phyloP scores from a whole-genome alignment of 2,797 vertebrate genomes.

The Pangasius mekongensis region DNA sequence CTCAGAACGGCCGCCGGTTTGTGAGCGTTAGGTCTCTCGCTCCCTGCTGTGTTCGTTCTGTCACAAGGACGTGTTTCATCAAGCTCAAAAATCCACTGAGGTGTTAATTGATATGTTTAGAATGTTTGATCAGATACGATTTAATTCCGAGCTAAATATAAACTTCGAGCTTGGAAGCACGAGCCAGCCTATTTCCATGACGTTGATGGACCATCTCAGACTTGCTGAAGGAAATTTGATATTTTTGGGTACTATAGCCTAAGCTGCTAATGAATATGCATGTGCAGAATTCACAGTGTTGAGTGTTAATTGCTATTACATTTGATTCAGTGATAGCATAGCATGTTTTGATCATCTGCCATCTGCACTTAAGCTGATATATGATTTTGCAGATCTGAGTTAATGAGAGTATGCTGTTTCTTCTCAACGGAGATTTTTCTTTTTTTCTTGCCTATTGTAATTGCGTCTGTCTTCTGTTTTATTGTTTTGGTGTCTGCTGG shows the following conservation, averaged over 20 bases:
- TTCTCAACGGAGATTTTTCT: neutral
- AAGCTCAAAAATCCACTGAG: neutral
- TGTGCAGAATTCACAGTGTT: neutral
- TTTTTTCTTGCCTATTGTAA: neutral
- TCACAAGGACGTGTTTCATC: slow-evolving; percentile 15
- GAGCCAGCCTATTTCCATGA: neutral
- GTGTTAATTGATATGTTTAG: slow-evolving; percentile 28
- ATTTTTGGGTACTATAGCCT: neutral
- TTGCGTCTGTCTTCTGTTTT: neutral
- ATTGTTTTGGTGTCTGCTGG: neutral
- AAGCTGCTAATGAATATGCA: neutral
- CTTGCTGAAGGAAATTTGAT: neutral
- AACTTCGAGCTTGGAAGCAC: too few relatives aligned
- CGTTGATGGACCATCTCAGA: neutral
- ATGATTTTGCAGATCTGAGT: neutral
- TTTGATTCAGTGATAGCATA: neutral
- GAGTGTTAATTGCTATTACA: neutral
- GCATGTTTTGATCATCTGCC: neutral
- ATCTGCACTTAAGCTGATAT: neutral
- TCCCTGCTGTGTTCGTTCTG: slow-evolving; percentile 1
- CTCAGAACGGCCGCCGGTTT: neutral
- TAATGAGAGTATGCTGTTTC: neutral
- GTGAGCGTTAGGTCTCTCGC: neutral
- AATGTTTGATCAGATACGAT: neutral
- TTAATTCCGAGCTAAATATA: neutral